Base-by-base conservation (phyloP, 2,797 vertebrate species). In the Synanceia verrucosa region DNA sequence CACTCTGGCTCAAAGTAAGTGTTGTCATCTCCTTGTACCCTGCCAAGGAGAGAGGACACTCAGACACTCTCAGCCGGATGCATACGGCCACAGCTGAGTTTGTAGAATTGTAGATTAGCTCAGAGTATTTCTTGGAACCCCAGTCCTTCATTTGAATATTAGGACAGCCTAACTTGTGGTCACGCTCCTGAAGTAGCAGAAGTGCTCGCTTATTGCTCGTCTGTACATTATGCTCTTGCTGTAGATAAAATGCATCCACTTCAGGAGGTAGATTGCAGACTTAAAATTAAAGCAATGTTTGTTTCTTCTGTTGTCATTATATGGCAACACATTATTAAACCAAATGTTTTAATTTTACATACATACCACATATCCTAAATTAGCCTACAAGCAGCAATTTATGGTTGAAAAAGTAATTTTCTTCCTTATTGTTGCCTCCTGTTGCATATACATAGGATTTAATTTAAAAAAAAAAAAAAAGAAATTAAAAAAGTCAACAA, bases 21-120 rank as follows among this genome's bases (percentile, higher is more conserved):
- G 77, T 88, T 85, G 82, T 80, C 86, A 77, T 88, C 69, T 68
- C 58, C 79, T 74, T 76, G 73, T 80, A 72, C 60, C 66, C 34
- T 36, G 65, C 66, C 68, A 59, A 76, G 74, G 81, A 83, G 73
- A 84, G 70, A 81, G 63, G 69, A 71, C 65, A 3, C 59, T 62
- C 24, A 51, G 44, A 26, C 50, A 51, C 56, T 53, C 73, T 51
- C 53, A 41, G 51, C 34, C 24, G 51, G 61, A 37, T 62, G 56
- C 81, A 65, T 76, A 51, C 56, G 75, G 73, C 65, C 76, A 37
- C 73, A 60, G 79, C 77, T 77, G 61, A 85, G 66, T 84, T 84
- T 73, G 53, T 74, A 16, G 73, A 76, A 83, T 87, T 76, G 68
- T 65, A 77, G 70, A 85, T 82, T 73, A 83, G 63, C 66, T 76